Conservation (phyloP, 2,797 vertebrate genomes). For the Coregonus ussuriensis region DNA sequence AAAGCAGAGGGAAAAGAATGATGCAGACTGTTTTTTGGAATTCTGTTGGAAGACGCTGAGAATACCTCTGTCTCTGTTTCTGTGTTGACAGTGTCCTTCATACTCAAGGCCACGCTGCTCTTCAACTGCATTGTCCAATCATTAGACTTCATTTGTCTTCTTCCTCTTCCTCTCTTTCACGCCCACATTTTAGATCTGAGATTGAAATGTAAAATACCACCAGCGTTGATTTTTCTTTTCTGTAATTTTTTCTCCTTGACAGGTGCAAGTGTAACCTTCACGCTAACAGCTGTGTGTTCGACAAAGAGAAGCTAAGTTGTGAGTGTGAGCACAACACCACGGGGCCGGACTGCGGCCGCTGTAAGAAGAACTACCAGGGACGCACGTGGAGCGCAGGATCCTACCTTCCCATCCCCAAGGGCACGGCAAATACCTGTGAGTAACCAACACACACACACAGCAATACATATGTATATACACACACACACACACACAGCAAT, state of each 20-base stretch:
- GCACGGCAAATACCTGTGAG: constrained; percentile 99
- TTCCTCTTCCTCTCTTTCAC: background rate
- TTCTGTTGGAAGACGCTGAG: constrained; percentile 2
- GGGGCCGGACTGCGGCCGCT: constrained; percentile 96
- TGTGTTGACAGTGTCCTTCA: constrained; percentile 24
- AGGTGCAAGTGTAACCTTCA: constrained; percentile 99
- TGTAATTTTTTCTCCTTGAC: constrained; percentile 34
- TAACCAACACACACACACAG: constrained; percentile 51
- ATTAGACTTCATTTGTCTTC: background rate
- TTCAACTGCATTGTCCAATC: constrained; percentile 28
- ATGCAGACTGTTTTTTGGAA: constrained; percentile 34
- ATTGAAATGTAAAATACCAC: no score
- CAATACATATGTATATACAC: background rate
- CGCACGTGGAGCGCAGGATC: constrained; percentile 94
- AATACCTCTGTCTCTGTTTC: constrained; percentile 23
- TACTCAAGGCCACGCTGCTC: constrained; percentile 39
- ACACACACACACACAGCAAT: background rate
- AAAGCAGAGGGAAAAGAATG: constrained; percentile 31
- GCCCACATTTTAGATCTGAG: no score
- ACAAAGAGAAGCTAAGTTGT: constrained; percentile 93
- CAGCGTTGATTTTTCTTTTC: constrained; percentile 35
- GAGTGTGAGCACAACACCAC: constrained; percentile 99
- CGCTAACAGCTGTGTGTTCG: constrained; percentile 92
- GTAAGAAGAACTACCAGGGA: constrained; percentile 96
- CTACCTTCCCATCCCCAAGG: constrained; percentile 97